Conservation (phyloP, 2,888 invertebrate genomes). For the Caenorhabditis japonica region DNA sequence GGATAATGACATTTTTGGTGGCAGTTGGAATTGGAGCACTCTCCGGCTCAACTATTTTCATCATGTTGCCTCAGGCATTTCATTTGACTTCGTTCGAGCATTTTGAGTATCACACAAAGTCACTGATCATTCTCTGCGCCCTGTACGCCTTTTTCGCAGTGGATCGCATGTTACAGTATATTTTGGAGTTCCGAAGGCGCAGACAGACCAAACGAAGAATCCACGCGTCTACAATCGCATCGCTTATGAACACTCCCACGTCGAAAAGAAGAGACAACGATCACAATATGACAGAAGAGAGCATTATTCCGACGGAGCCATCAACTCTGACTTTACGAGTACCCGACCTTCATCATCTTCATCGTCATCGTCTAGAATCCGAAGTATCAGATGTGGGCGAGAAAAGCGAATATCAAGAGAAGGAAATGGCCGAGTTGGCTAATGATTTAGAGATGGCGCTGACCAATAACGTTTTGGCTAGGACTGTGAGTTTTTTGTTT, state of each 20-base stretch:
- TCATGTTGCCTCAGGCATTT: slow-evolving; percentile 74
- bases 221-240: slow-evolving; percentile 62
- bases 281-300: slow-evolving; percentile 42
- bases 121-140: slow-evolving; percentile 70
- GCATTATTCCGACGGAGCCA: slow-evolving; percentile 30
- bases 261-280: slow-evolving; percentile 41
- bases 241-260: slow-evolving; percentile 59
- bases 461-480: slow-evolving; percentile 68
- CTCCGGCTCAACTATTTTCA: slow-evolving; percentile 72
- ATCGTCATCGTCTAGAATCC: slow-evolving; percentile 24
- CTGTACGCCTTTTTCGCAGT: slow-evolving; percentile 72
- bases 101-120: slow-evolving; percentile 69
- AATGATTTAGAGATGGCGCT: slow-evolving; percentile 71
- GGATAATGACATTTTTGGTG: slow-evolving; percentile 73
- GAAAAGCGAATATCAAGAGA: slow-evolving; percentile 37
- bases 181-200: slow-evolving; percentile 66
- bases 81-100: slow-evolving; percentile 66
- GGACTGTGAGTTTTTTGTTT: slow-evolving; percentile 66
- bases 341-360: slow-evolving; percentile 32
- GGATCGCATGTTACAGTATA: slow-evolving; percentile 72
- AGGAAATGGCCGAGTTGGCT: slow-evolving; percentile 61
- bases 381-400: slow-evolving; percentile 32
- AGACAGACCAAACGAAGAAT: slow-evolving; percentile 60
- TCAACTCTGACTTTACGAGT: slow-evolving; percentile 33
- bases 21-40: slow-evolving; percentile 75